Evolutionary conservation across 2,888 invertebrate genomes (phyloP).

Genomic region (Augochlorella aurata): DNA sequence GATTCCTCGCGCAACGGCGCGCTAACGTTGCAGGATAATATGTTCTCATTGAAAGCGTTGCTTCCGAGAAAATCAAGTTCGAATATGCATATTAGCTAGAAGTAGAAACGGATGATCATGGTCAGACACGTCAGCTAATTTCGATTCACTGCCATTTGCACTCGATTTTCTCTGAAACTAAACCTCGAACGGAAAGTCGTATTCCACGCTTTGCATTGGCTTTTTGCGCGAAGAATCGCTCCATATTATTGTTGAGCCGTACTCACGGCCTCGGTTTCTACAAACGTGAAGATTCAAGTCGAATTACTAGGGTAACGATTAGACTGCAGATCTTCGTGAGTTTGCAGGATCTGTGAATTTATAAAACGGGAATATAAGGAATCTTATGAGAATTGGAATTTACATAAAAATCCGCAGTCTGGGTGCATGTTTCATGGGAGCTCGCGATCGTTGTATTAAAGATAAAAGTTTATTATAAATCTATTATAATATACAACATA

Average conservation of each 20-base stretch:
- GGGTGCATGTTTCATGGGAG: slow-evolving; percentile 5
- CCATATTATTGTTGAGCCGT: neutral
- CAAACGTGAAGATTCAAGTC: neutral
- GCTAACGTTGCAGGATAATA: neutral
- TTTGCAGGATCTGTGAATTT: too few relatives aligned
- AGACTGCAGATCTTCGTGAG: neutral
- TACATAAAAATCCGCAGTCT: neutral
- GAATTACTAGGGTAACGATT: neutral
- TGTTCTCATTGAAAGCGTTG: neutral
- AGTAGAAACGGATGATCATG: neutral
- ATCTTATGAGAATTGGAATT: too few relatives aligned
- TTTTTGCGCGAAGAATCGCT: neutral
- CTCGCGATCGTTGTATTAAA: slow-evolving; percentile 40
- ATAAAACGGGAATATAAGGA: too few relatives aligned
- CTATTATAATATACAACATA: slow-evolving; percentile 49
- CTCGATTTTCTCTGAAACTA: neutral
- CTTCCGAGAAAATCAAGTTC: neutral
- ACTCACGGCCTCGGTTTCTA: neutral
- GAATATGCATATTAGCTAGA: neutral
- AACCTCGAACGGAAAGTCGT: neutral
- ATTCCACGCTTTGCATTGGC: neutral
- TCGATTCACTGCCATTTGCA: neutral
- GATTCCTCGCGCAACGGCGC: neutral
- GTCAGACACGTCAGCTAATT: neutral
- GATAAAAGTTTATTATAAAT: slow-evolving; percentile 58